Percentiles rank a stretch among this genome's conserved stretches.
Conservation (phyloP, 1,140 invertebrate species). For the Hestina assimilis region DNA sequence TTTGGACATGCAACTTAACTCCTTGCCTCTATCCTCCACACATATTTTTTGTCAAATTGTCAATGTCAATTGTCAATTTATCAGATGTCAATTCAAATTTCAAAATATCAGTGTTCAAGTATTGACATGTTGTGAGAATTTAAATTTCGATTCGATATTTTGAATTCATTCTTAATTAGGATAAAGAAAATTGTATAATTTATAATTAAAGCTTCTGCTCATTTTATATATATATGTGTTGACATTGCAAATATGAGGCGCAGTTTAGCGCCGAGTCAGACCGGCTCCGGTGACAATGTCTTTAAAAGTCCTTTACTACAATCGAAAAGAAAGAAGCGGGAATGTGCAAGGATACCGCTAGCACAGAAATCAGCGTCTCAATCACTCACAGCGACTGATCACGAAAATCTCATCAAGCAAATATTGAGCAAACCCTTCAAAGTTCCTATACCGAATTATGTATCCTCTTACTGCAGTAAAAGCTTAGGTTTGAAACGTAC, state of each 20-base stretch:
- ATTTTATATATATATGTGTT: no score
- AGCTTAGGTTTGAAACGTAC: constrained; percentile 78
- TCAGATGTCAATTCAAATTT: no score
- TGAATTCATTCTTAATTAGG: no score
- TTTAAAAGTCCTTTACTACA: constrained; percentile 73
- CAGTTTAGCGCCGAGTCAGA: constrained; percentile 79
- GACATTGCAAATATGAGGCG: constrained; percentile 62
- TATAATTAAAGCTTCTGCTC: no score
- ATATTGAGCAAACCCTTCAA: constrained; percentile 95
- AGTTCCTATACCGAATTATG: constrained; percentile 96
- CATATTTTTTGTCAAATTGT: no score
- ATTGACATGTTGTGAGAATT: no score
- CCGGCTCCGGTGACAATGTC: constrained; percentile 57
- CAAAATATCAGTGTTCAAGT: no score
- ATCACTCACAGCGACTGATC: constrained; percentile 69
- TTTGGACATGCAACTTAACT: no score
- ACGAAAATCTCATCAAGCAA: constrained; percentile 85
- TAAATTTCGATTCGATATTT: no score
- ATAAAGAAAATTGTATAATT: no score
- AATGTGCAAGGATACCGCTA: constrained; percentile 58
- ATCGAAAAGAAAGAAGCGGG: constrained; percentile 62
- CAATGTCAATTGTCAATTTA: no score
- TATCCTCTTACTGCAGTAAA: constrained; percentile 83
- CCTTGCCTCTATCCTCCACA: no score
- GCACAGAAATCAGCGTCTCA: constrained; percentile 58